A percentile compares a stretch with the other conserved stretches of the same genome.
phyloP scores from a whole-genome alignment of 2,113 vertebrate genomes.

The Mastomys coucha region DNA sequence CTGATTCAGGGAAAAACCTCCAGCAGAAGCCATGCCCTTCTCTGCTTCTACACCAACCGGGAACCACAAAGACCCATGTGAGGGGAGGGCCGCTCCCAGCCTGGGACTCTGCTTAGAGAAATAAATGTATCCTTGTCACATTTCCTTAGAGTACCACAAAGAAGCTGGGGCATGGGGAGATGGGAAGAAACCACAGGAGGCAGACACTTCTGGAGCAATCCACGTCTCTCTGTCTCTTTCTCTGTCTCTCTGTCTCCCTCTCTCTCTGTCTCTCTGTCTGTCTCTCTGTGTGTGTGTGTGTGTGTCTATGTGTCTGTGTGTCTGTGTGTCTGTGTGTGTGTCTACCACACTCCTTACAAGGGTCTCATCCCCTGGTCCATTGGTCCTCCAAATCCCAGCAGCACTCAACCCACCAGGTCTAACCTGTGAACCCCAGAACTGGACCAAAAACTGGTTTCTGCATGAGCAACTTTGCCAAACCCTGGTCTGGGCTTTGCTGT shows the following conservation, averaged over 20 bases:
- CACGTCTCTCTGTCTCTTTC: not conserved
- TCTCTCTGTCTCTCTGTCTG: no score
- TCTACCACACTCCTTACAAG: not conserved
- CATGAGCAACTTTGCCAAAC: not conserved
- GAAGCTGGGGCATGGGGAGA: not conserved
- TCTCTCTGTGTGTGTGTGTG: no score
- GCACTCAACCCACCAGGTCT: not conserved
- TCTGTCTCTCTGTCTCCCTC: no score
- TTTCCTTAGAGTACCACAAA: not conserved
- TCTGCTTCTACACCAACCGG: not conserved
- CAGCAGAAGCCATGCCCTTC: not conserved
- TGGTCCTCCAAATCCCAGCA: not conserved
- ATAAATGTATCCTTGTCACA: rapidly evolving
- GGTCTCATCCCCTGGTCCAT: not conserved
- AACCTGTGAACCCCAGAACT: not conserved
- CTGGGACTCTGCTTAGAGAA: not conserved
- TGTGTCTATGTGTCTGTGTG: no score
- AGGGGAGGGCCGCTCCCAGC: not conserved
- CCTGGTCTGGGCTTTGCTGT: no score
- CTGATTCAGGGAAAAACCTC: not conserved
- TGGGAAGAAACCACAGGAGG: not conserved
- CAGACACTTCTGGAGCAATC: rapidly evolving
- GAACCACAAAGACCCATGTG: rapidly evolving
- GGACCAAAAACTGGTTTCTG: no score
- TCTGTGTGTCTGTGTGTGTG: no score